Evolutionary conservation across 2,888 invertebrate species (phyloP), one percentile per base, ranked within the genome.

Genomic region (Oscheius sp.): DNA sequence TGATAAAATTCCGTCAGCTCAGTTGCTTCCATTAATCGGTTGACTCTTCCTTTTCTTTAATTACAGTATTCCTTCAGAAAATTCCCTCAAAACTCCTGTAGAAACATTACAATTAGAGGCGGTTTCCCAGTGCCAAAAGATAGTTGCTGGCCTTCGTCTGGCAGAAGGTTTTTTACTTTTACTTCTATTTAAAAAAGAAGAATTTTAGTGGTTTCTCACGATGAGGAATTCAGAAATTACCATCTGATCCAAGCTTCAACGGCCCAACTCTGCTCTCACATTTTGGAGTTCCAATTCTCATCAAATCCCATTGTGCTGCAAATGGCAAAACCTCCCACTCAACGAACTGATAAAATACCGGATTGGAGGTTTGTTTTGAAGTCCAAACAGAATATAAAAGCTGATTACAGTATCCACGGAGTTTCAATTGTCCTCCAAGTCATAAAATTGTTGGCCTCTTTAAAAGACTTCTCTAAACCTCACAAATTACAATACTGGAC

Each of bases 401-500:
- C 15, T 50, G 1, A 5, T 64, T 74, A 33, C 68, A 78, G 78
- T 66, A 63, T 74, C 10, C 58, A 76, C 57, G 85, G 83, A 12
- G 80, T 82, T 6, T 73, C 75, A 34, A 78, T 84, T 12, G 75
- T 83, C 39, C 55, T 85, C n/a, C 79, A 82, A 52, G 52, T 84
- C 27, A 71, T 81, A 6, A 68, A 76, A 31, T 55, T 84, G 20
- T 61, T 86, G 42, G 82, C 83, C 2, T 70, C 78, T 3, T 50
- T 84, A 39, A 86, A 85, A 65, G 85, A 85, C 70, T 76, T 78
- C 53, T 83, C 82, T 5, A 82, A 81, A 69, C 68, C 77, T 27
- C 84, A 86, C 72, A 85, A 85, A 66, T 79, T 83, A 17, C 80
- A 82, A 17, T 87, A 88, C 64, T 85, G 84, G 76, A 74, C 81